Percentiles rank a stretch among this genome's conserved stretches.
These are phyloP conservation scores for Drosophila crucigera DNA, from an alignment of 2,888 invertebrate genomes.

Conservation along the genomic window DNA sequence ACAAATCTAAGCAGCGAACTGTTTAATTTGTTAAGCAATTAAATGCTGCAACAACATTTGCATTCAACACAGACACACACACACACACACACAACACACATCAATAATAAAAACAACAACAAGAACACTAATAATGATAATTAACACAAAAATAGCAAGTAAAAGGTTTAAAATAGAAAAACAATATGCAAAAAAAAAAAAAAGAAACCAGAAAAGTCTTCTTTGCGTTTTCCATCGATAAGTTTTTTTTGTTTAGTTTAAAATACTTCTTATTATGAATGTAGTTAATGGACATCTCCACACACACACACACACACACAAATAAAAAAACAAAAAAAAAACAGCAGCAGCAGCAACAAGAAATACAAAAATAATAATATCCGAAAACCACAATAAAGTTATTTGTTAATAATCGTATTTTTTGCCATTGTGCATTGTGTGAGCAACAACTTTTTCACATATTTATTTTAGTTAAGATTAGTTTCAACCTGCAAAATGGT, in stretches of 20 bases:
- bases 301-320: slow-evolving; percentile 11
- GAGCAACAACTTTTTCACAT: slow-evolving; percentile 33
- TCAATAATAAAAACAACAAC: slow-evolving; percentile 15
- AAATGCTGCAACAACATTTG: slow-evolving; percentile 52
- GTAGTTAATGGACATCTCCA: slow-evolving; percentile 42
- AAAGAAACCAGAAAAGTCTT: slow-evolving; percentile 54
- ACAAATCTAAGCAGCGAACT: slow-evolving; percentile 33
- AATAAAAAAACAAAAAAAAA: not conserved
- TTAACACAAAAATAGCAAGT: slow-evolving; percentile 63
- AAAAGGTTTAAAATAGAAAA: slow-evolving; percentile 40
- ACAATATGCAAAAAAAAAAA: slow-evolving; percentile 32
- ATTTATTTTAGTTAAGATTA: slow-evolving; percentile 39
- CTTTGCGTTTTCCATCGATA: slow-evolving; percentile 59
- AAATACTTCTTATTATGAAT: slow-evolving; percentile 51
- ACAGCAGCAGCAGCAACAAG: slow-evolving; percentile 30
- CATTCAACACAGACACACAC: slow-evolving; percentile 34
- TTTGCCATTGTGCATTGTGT: slow-evolving; percentile 45
- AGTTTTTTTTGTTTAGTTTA: slow-evolving; percentile 49
- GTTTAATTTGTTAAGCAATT: slow-evolving; percentile 52
- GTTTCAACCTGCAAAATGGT: slow-evolving; percentile 49
- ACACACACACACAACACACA: slow-evolving; percentile 15
- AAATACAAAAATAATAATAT: slow-evolving; percentile 34
- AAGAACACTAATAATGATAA: slow-evolving; percentile 66
- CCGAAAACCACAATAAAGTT: slow-evolving; percentile 58
- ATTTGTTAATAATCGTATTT: slow-evolving; percentile 65